Evolutionary conservation across 2,888 invertebrate genomes (phyloP).

Genomic region (Griposia aprilina): DNA sequence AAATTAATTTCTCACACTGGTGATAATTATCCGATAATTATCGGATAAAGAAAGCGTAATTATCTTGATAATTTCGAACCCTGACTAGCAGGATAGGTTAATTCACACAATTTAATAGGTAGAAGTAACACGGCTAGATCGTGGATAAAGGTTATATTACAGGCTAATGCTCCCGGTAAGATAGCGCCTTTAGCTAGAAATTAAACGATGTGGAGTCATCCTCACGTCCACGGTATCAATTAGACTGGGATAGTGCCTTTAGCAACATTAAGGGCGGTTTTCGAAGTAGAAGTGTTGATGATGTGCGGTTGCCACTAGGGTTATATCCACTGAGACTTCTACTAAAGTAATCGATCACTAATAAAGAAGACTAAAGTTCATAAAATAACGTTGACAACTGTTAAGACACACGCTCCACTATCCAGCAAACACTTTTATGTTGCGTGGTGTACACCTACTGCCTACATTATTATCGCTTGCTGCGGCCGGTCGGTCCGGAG

Average conservation of each 20-base stretch:
- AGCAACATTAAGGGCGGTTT: neutral
- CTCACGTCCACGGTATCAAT: neutral
- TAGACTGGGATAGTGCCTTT: neutral
- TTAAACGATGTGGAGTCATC: neutral
- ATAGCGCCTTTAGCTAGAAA: neutral
- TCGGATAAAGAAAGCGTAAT: too few species aligned
- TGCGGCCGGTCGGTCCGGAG: conserved; percentile 44
- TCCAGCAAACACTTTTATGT: conserved; percentile 58
- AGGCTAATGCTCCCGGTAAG: too few species aligned
- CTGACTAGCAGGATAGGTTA: too few species aligned
- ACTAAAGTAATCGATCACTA: neutral
- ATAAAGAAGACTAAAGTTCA: too few species aligned
- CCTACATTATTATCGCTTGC: conserved; percentile 36
- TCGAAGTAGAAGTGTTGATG: neutral
- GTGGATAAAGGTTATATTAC: too few species aligned
- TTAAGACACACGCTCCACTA: conserved; percentile 37
- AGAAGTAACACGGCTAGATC: too few species aligned
- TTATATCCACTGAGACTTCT: neutral
- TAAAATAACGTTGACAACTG: conserved; percentile 47
- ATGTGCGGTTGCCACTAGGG: too few species aligned
- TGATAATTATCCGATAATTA: too few species aligned
- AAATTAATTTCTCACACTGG: too few species aligned
- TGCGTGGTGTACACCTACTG: conserved; percentile 55
- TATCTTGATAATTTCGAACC: too few species aligned
- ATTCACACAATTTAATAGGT: too few species aligned